phyloP scores from a whole-genome alignment of 2,113 vertebrate species.

The Craseonycteris thonglongyai region DNA sequence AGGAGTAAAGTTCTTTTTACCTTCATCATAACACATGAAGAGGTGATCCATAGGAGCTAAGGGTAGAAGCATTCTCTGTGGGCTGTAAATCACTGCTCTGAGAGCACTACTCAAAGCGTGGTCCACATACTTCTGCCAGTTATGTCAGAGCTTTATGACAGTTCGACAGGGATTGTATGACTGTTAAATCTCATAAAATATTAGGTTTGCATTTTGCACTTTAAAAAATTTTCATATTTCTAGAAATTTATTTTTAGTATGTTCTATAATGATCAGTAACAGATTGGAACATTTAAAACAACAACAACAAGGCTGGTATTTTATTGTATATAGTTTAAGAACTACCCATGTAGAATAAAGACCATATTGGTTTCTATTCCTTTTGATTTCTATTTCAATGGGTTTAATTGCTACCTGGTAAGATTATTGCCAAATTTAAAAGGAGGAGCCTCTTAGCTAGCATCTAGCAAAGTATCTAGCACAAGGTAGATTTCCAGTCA shows the following conservation, averaged over 20 bases:
- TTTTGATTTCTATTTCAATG: not conserved
- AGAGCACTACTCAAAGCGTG: no score
- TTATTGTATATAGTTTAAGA: not conserved
- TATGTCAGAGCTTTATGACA: not conserved
- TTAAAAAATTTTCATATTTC: not conserved
- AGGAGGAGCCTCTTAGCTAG: not conserved
- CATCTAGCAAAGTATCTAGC: not conserved
- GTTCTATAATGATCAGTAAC: not conserved
- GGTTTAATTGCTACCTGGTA: not conserved
- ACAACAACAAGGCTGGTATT: not conserved
- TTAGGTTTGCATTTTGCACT: not conserved
- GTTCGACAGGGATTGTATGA: not conserved
- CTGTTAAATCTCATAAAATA: not conserved
- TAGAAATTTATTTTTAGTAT: not conserved
- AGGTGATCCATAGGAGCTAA: not conserved
- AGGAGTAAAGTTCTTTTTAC: not conserved
- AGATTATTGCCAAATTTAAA: not conserved
- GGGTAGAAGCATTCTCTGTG: no score
- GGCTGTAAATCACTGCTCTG: not conserved
- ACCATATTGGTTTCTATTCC: not conserved
- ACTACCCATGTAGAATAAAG: not conserved
- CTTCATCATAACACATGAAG: not conserved
- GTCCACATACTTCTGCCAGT: not conserved
- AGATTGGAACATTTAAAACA: not conserved
- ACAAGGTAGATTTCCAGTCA: not conserved